Evolutionary conservation across 2,113 vertebrate genomes (phyloP), one percentile per base, ranked within the genome.

Genomic region (Hiodon tergisus): DNA sequence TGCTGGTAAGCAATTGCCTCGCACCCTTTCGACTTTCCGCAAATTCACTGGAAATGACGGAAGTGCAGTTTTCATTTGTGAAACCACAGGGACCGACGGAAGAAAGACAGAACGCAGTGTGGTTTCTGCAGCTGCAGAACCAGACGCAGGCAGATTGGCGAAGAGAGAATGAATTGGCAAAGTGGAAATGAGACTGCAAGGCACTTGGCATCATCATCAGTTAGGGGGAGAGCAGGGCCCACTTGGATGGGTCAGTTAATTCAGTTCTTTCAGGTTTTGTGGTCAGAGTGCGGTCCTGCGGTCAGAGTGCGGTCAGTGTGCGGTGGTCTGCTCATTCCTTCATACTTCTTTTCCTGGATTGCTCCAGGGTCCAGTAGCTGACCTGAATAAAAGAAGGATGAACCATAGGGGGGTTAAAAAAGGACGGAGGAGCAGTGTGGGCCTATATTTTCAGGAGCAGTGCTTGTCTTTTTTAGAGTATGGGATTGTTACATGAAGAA

Each of bases 81-180:
- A 69, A 70, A 71, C 75, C 75, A 71, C 75, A 76, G 50, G 61
- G 68, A 63, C 31, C 75, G 31, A 76, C 68, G 46, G 52, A 31
- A 57, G n/a, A 69, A 47, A 60, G 74, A 75, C 74, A 71, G 75
- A 68, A 71, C 71, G 75, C 68, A 47, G 59, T 76, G 75, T n/a
- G 75, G 75, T 71, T 76, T 67, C 10, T 76, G 54, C 68, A 71
- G 59, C 17, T 63, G 71, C 14, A 77, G 67, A 66, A 60, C 62
- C 16, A 76, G 54, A 67, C n/a, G 5, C 47, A 58, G 54, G 58
- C n/a, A 54, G 59, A 13, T 58, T 54, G 59, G 65, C 54, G 14
- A 2, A 53, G 16, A 17, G 8, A 67, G 51, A n/a, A 9, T 52
- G 6, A 75, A 16, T 67, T 14, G 59, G 53, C 31, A 67, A 67